These are phyloP conservation scores for Danionella cerebrum DNA, from an alignment of 2,113 vertebrate genomes.

Conservation along the genomic window DNA sequence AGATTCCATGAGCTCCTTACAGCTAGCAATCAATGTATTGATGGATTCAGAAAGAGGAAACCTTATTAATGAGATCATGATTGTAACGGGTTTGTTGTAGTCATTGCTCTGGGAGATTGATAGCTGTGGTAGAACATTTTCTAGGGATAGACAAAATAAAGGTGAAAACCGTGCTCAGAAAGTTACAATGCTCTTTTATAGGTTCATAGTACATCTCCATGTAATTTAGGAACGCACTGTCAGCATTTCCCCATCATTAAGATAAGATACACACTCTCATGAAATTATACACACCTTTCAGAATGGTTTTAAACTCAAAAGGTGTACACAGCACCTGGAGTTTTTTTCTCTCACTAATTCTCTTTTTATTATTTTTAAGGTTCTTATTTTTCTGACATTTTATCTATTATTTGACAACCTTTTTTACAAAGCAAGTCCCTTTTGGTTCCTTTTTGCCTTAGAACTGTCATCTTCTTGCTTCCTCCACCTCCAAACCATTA, in stretches of 20 bases:
- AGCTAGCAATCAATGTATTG: slow-evolving; percentile 12
- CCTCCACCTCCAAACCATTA: too few relatives aligned
- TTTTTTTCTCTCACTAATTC: too few relatives aligned
- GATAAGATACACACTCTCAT: slow-evolving; percentile 4
- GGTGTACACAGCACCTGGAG: too few relatives aligned
- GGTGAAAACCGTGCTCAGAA: too few relatives aligned
- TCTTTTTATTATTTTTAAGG: too few relatives aligned
- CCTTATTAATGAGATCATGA: neutral
- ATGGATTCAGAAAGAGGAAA: slow-evolving; percentile 3
- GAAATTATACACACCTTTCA: neutral
- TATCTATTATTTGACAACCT: too few relatives aligned
- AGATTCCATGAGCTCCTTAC: slow-evolving; percentile 5
- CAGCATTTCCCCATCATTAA: neutral
- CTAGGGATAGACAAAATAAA: neutral
- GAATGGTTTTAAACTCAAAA: neutral
- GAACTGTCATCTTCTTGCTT: too few relatives aligned
- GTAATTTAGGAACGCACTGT: neutral
- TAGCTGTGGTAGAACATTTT: neutral
- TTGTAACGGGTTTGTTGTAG: neutral
- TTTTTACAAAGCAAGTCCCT: too few relatives aligned
- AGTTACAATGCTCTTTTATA: neutral
- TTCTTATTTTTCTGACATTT: too few relatives aligned
- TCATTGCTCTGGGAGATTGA: neutral
- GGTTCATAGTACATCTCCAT: neutral
- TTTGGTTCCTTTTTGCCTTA: too few relatives aligned